phyloP scores from a whole-genome alignment of 64 coral and sea anemone species.

The Stichodactyla helianthus region DNA sequence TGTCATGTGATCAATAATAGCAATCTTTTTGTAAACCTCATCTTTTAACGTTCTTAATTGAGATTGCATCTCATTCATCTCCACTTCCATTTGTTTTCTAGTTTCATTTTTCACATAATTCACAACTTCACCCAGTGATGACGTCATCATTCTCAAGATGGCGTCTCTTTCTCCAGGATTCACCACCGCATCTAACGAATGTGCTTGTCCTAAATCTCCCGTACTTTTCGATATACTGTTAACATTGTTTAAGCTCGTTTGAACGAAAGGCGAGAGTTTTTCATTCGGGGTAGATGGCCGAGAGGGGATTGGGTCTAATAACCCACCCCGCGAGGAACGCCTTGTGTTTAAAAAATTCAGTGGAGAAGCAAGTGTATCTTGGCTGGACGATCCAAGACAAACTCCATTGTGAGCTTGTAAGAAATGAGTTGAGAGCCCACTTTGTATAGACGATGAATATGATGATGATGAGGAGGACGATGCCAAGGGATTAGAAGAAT shows the following conservation, averaged over 20 bases:
- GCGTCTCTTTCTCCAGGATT: background rate
- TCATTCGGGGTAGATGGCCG: background rate
- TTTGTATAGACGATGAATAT: background rate
- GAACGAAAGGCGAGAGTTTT: background rate
- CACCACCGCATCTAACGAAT: background rate
- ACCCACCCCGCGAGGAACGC: constrained; percentile 11
- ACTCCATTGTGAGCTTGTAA: background rate
- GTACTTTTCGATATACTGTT: background rate
- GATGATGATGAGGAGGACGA: constrained; percentile 9
- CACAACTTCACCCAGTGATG: constrained; percentile 12
- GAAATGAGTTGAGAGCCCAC: background rate
- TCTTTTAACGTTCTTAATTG: constrained; percentile 1
- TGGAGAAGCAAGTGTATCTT: background rate
- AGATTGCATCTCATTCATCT: background rate
- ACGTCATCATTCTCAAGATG: constrained; percentile 20
- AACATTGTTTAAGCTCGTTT: background rate
- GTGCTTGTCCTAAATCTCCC: background rate
- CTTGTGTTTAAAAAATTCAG: constrained; percentile 5
- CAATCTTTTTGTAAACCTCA: background rate
- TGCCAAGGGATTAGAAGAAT: background rate
- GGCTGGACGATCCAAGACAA: background rate
- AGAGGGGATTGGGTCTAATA: background rate
- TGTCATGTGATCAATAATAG: background rate
- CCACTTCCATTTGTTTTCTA: background rate
- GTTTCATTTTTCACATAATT: constrained; percentile 10